Evolutionary conservation across 2,113 vertebrate genomes (phyloP).

Genomic region (Mus spicilegus): DNA sequence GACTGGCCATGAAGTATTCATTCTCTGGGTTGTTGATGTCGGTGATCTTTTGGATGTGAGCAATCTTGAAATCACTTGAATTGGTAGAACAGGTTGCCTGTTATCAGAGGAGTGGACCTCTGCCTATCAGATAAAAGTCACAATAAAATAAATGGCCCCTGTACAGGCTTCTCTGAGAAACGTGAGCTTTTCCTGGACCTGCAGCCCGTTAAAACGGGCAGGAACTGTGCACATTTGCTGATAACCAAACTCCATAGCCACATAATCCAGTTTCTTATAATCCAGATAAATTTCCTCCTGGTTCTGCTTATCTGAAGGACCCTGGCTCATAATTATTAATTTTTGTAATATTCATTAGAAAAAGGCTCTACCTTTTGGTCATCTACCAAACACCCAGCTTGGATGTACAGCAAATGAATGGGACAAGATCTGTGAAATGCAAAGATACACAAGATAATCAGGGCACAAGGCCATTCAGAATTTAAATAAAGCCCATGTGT

Average conservation of each 20-base stretch:
- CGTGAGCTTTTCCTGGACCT: neutral
- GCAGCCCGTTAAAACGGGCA: neutral
- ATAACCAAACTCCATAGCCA: neutral
- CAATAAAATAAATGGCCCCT: neutral
- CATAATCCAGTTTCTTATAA: neutral
- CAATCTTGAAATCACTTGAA: neutral
- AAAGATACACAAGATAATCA: constrained; percentile 3
- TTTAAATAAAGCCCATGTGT: neutral
- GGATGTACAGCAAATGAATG: neutral
- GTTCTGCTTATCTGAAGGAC: constrained; percentile 13
- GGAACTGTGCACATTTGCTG: neutral
- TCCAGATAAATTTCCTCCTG: neutral
- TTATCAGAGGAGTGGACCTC: neutral
- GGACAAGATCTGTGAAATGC: neutral
- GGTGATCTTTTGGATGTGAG: neutral
- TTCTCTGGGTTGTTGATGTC: neutral
- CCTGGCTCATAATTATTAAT: neutral
- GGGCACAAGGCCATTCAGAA: neutral
- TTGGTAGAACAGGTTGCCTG: neutral
- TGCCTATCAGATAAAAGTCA: neutral
- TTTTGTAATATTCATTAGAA: neutral
- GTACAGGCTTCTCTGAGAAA: neutral
- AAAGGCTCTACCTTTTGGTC: neutral
- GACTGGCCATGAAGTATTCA: neutral
- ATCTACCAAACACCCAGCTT: neutral